Conservation (phyloP, 2,888 invertebrate species). For the Parnassius orleans region DNA sequence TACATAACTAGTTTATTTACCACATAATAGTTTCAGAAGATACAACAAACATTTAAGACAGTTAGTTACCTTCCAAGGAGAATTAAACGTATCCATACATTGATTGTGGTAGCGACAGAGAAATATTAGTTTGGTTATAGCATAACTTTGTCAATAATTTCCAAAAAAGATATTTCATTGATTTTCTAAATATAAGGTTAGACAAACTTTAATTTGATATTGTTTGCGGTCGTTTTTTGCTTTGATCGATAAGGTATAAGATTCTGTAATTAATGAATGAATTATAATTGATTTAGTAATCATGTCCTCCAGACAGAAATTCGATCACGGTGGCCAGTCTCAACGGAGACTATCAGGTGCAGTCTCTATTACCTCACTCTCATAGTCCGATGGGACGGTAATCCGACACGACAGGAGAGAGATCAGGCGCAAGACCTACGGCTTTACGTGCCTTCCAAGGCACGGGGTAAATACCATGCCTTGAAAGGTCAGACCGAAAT, state of each 20-base stretch:
- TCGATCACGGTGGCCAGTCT: no score
- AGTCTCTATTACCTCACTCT: no score
- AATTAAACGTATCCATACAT: not conserved
- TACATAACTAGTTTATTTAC: not conserved
- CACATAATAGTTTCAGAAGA: not conserved
- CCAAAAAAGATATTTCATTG: not conserved
- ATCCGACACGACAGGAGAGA: no score
- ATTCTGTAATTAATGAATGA: not conserved
- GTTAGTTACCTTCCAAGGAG: not conserved
- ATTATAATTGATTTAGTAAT: not conserved
- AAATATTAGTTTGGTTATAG: not conserved
- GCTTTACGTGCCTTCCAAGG: no score
- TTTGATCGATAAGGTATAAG: no score
- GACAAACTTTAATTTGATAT: not conserved
- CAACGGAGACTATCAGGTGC: no score
- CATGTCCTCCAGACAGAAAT: no score
- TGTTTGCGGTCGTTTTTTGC: not conserved
- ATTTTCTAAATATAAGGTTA: not conserved
- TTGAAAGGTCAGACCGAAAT: no score
- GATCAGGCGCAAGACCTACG: no score
- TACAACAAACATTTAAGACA: not conserved
- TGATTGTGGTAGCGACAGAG: not conserved
- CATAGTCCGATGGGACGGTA: no score
- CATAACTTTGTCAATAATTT: constrained; percentile 5
- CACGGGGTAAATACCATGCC: no score